Percentiles rank a stretch among this genome's conserved stretches.
These are phyloP conservation scores for Climacteris rufus DNA, from an alignment of 2,113 vertebrate genomes.

Conservation along the genomic window DNA sequence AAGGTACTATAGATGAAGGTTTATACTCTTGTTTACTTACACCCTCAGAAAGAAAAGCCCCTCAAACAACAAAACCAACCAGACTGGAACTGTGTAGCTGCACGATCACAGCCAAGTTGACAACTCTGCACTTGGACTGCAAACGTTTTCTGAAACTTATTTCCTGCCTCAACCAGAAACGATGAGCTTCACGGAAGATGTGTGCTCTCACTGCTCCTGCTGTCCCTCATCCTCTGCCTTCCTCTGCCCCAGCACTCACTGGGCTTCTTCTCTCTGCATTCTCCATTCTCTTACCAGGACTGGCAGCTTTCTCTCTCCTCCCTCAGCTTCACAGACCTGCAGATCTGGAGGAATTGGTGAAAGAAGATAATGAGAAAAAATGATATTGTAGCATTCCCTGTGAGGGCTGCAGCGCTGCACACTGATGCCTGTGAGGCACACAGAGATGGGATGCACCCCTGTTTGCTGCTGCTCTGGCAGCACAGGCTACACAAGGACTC, in stretches of 20 bases:
- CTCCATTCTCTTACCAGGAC: accelerated
- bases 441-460: neutral
- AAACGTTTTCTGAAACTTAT: neutral
- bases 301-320: neutral
- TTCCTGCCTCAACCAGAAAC: neutral
- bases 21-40: neutral
- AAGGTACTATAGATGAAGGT: neutral
- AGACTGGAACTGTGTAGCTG: neutral
- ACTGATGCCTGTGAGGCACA: neutral
- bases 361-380: neutral
- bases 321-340: neutral
- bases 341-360: neutral
- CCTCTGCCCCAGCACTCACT: neutral
- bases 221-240: neutral
- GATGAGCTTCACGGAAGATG: neutral
- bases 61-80: neutral
- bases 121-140: neutral
- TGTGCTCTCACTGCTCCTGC: neutral
- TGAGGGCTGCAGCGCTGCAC: neutral
- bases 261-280: neutral
- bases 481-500: neutral
- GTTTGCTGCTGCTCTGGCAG: neutral
- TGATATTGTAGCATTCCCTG: neutral
- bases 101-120: neutral
- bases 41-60: neutral